Conservation (phyloP, 2,797 vertebrate species). For the Thalassophryne amazonica region DNA sequence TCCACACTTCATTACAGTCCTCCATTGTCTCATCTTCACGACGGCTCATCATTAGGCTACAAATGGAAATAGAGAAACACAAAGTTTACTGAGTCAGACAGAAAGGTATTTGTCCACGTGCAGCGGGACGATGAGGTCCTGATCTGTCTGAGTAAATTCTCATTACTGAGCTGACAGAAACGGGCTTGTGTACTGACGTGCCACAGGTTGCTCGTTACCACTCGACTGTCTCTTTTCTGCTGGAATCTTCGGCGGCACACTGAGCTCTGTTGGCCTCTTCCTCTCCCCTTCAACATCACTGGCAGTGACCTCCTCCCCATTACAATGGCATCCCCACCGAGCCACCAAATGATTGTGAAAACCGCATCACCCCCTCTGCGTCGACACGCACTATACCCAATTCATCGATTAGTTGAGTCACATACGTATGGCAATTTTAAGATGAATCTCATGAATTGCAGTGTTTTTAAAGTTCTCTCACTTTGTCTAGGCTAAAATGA, state of each 20-base stretch:
- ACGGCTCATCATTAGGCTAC: slow-evolving; percentile 43
- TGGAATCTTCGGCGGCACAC: slow-evolving; percentile 1
- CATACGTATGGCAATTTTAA: no score
- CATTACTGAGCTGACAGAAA: slow-evolving; percentile 27
- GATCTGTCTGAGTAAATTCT: slow-evolving; percentile 32
- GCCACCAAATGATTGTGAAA: no score
- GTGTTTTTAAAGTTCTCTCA: no score
- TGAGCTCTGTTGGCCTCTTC: background rate
- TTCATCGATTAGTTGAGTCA: no score
- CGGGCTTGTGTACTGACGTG: background rate
- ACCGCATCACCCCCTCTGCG: no score
- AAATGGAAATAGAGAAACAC: slow-evolving; percentile 16
- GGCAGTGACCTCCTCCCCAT: slow-evolving; percentile 12
- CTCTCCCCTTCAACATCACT: background rate
- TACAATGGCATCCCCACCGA: background rate
- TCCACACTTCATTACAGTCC: slow-evolving; percentile 35
- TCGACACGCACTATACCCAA: no score
- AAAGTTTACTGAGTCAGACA: slow-evolving; percentile 24
- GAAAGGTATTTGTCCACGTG: slow-evolving; percentile 12
- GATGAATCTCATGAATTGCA: no score
- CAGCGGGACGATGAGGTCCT: slow-evolving; percentile 7
- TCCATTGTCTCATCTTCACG: slow-evolving; percentile 53
- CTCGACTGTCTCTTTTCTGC: slow-evolving; percentile 10
- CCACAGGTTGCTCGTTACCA: slow-evolving; percentile 56
- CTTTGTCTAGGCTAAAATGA: no score